Conservation (phyloP, 2,888 invertebrate species). For the Parelbella ahira region DNA sequence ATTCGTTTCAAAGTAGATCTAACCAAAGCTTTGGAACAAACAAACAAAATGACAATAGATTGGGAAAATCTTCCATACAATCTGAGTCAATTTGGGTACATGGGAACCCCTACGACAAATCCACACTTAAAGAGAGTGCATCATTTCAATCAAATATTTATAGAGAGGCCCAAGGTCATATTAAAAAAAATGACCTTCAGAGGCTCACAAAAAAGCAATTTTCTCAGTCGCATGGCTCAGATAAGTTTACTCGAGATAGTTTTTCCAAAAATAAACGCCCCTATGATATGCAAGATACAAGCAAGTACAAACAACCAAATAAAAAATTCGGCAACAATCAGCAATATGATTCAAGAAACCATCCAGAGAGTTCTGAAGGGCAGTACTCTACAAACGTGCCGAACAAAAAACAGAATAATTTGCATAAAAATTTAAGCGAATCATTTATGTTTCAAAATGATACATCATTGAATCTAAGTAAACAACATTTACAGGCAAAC, state of each 20-base stretch:
- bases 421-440: too few relatives aligned
- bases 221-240: not conserved
- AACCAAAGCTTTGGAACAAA: slow-evolving; percentile 3
- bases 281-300: slow-evolving; percentile 8
- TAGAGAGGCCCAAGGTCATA: too few relatives aligned
- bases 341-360: not conserved
- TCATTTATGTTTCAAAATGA: too few relatives aligned
- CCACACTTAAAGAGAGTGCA: too few relatives aligned
- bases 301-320: not conserved
- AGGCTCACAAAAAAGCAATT: not conserved
- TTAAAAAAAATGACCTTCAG: slow-evolving; percentile 5
- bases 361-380: not conserved
- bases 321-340: slow-evolving; percentile 12
- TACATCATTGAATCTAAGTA: too few relatives aligned
- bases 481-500: too few relatives aligned
- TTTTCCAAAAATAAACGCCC: slow-evolving; percentile 10
- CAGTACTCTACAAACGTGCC: too few relatives aligned
- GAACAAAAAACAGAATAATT: too few relatives aligned
- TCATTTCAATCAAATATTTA: not conserved
- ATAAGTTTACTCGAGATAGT: not conserved
- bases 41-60: slow-evolving; percentile 2
- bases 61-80: not conserved
- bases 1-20: slow-evolving; percentile 1
- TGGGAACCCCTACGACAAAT: too few relatives aligned
- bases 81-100: slow-evolving; percentile 5